These are phyloP conservation scores for Leucania comma DNA, from an alignment of 2,888 invertebrate genomes.

Conservation along the genomic window DNA sequence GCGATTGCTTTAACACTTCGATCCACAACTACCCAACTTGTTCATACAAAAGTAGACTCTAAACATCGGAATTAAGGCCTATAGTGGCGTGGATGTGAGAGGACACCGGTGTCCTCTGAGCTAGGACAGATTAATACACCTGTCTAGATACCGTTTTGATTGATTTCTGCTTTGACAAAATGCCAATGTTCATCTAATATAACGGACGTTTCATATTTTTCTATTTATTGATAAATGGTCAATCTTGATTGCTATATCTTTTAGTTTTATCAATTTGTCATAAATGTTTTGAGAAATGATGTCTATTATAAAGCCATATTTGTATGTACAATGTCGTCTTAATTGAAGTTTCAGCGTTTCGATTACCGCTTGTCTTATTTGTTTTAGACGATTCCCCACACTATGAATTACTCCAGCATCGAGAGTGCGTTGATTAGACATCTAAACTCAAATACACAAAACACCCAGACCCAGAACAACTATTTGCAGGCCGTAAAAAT, in stretches of 20 bases:
- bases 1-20: constrained; percentile 15
- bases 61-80: too few relatives aligned
- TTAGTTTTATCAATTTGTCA: background rate
- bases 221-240: background rate
- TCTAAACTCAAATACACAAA: too few relatives aligned
- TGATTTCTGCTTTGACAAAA: constrained; percentile 22
- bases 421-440: too few relatives aligned
- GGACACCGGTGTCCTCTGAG: too few relatives aligned
- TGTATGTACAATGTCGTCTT: background rate
- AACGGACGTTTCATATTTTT: constrained; percentile 14
- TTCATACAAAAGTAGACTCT: too few relatives aligned
- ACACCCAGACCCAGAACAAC: too few relatives aligned
- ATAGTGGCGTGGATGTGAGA: too few relatives aligned
- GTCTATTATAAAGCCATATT: background rate
- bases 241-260: background rate
- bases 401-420: too few relatives aligned
- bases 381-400: background rate
- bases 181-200: constrained; percentile 7
- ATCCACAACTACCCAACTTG: too few relatives aligned
- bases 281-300: background rate
- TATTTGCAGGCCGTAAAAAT: too few relatives aligned
- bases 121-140: too few relatives aligned
- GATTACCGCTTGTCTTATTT: constrained; percentile 1
- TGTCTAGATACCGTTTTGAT: constrained; percentile 49
- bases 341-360: background rate